These are phyloP conservation scores for Bruchidius siliquastri DNA, from an alignment of 2,888 invertebrate genomes.

Conservation along the genomic window DNA sequence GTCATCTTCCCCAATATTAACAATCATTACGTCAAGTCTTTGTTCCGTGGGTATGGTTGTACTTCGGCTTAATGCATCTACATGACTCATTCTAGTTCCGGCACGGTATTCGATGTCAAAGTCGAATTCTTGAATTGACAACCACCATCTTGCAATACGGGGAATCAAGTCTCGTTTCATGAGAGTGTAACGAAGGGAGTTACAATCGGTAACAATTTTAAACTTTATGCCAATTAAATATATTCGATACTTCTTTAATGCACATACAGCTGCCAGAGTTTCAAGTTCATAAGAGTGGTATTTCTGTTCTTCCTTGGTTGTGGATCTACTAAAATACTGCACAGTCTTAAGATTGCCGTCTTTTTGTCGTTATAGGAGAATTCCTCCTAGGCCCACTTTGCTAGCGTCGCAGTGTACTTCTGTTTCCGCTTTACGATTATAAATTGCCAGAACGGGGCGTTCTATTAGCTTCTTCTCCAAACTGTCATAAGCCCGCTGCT, in stretches of 20 bases:
- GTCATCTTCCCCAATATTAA: constrained; percentile 16
- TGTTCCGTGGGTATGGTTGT: neutral
- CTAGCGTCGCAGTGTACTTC: constrained; percentile 30
- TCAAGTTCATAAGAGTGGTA: constrained; percentile 19
- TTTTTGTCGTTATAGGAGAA: constrained; percentile 26
- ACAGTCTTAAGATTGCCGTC: constrained; percentile 25
- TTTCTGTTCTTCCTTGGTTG: constrained; percentile 14
- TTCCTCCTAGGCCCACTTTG: constrained; percentile 24
- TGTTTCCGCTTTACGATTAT: constrained; percentile 22
- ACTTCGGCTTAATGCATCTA: constrained; percentile 26
- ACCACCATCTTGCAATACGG: constrained; percentile 35
- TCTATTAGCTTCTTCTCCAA: constrained; percentile 10
- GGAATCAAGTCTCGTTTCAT: constrained; percentile 27
- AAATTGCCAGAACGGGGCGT: constrained; percentile 23
- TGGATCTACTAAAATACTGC: constrained; percentile 23
- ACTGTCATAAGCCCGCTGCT: constrained; percentile 10
- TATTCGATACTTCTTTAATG: constrained; percentile 15
- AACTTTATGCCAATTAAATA: constrained; percentile 17
- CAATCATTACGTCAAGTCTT: constrained; percentile 9
- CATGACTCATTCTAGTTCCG: constrained; percentile 30
- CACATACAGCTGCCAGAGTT: constrained; percentile 16
- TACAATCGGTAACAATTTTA: constrained; percentile 25
- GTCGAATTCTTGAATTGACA: constrained; percentile 31
- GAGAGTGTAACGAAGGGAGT: constrained; percentile 21
- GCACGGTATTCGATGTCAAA: constrained; percentile 29